Base-by-base conservation (phyloP, 1,140 invertebrate genomes). In the Caenorhabditis briggsae region DNA sequence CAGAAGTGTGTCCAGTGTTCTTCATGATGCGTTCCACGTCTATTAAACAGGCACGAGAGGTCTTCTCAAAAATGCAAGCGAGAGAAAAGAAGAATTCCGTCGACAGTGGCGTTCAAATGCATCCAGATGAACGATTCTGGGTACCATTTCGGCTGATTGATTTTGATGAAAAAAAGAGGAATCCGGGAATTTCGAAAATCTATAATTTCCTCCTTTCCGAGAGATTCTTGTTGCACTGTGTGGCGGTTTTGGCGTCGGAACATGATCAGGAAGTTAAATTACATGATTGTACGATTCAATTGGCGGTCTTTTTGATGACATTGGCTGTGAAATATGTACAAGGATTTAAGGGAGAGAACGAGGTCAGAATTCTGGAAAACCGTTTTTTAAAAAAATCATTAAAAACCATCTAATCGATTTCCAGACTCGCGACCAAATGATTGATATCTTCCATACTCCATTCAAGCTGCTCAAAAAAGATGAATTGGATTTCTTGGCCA, bases 1-100 rank as follows among this genome's bases (percentile, higher is more conserved):
- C 41, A 20, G 85, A 86, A 50, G 74, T 86, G 46, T 64, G 64
- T 64, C 85, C 85, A 12, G 85, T 86, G 41, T 82, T 86, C 74
- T 64, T 48, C 50, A 70, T 78, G 53, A 86, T 86, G 85, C 11
- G 85, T 43, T 70, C 70, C 55, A n/a, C 70, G 2, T 41, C 58
- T 16, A 33, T 70, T 46, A 50, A 56, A 33, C 61, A 85, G 50
- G 55, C 61, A 0, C 64, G 61, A 3, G 64, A 65, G 56, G 55
- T 53, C 14, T 64, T 74, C 20, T 20, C 53, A 5, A 20, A 78
- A 41, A 74, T 50, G 48, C 41, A 61, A 25, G 23, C 12, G 2
- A 43, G 46, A 56, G 61, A 70, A 25, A 74, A 23, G n/a, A 78
- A 78, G 46, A 78, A 78, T 41, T 16, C 46, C 7, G 11, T 25